Base-by-base conservation (phyloP, 2,113 vertebrate genomes). In the Sylvia atricapilla region DNA sequence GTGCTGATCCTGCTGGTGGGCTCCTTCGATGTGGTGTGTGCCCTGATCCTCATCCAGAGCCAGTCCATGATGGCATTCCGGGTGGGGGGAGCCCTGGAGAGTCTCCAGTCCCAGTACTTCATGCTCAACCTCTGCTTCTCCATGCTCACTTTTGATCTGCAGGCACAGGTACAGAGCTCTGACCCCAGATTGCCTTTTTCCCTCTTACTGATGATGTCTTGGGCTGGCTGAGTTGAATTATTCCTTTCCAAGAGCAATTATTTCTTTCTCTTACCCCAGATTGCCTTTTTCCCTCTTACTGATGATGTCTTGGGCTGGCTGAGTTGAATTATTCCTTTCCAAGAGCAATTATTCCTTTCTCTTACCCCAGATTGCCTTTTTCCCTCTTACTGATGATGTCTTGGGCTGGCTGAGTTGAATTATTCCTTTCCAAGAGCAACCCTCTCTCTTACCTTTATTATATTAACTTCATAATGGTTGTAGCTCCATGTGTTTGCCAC, bases 121-220 rank as follows among this genome's bases (percentile, higher is more conserved):
- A 97, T 98, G 93, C 95, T 98, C 66, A 99, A 98, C 90, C 96
- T 98, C 70, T 99, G 98, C 81, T 99, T 99, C 53, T 99, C 98
- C 80, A 98, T 98, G 98, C 96, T 99, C 94, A 99, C 98, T 15
- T 98, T 99, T 95, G 98, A 99, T 90, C 98, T 99, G 25, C 98
- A 99, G 95, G 98, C 98, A 33, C 98, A 99, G 98, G 99, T 99
- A 96, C 9, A 47, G n/a, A 85, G 41, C 33, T 46, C 31, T 52
- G 72, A 17, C 27, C 16, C 35, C 33, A 12, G 1, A 3, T 13
- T 21, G 50, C 46, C 44, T 7, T 30, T 75, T 53, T 33, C 14
- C 41, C 10, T 70, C 4, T 33, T n/a, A 1, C 1, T 62, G 47
- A 19, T 37, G 9, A 2, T 9, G 27, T 13, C 18, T 46, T 55